Base-by-base conservation (phyloP, 2,113 vertebrate species). In the Pterophyllum scalare region DNA sequence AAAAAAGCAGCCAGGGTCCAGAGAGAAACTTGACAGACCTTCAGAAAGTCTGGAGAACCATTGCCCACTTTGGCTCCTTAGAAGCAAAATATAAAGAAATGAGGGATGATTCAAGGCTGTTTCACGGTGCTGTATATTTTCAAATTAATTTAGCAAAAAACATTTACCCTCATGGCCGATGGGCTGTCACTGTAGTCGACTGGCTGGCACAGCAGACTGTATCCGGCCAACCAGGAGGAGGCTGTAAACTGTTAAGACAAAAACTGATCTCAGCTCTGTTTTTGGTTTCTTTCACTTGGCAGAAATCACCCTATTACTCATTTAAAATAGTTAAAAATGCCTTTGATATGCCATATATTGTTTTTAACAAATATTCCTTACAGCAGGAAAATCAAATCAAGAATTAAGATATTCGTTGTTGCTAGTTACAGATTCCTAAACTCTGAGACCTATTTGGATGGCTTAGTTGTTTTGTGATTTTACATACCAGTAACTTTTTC, bases 151-250 rank as follows among this genome's bases (percentile, higher is more conserved):
- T 31, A 72, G 17, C 31, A 24, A 31, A 72, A 54, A 72, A 52
- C 20, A 62, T 15, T 81, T 89, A 95, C 95, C 93, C 94, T 94
- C 76, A 92, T 88, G 79, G 93, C 89, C 77, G 93, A 90, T 38
- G 92, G 87, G 14, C 91, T 95, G 86, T 0, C 0, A 46, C 90
- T 95, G 91, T 95, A 94, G 86, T 94, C 95, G 26, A 94, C 94
- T 1, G 93, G 94, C 86, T 96, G 94, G 72, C 95, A 96, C 67
- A 96, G 87, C 57, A 93, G 95, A 89, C 93, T 96, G 89, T 94
- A 96, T 78, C 81, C 79, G 28, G 79, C 92, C 90, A 94, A 91
- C 77, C 96, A 38, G n/a, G 81, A 95, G 20, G 95, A 94, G 65
- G 92, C 86, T 83, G 94, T 84, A 85, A 97, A 96, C 96, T 96